Evolutionary conservation across 2,113 vertebrate genomes (phyloP).

Genomic region (Nicator chloris): DNA sequence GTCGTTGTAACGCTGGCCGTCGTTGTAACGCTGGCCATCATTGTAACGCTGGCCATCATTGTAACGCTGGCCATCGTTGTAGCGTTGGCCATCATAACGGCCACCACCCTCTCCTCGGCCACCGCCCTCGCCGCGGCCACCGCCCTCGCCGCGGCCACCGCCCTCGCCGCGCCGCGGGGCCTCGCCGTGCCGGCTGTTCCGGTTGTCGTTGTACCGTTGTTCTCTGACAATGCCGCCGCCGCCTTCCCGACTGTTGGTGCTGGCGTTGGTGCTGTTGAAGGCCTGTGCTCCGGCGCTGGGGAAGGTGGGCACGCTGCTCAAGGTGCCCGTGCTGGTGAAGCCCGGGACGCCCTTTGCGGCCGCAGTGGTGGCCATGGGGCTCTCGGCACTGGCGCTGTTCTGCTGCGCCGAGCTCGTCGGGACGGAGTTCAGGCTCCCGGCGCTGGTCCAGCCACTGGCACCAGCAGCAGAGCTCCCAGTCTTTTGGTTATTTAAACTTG

Average conservation of each 20-base stretch:
- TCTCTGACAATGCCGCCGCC: constrained; percentile 27
- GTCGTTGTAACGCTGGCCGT: background rate
- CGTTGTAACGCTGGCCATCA: background rate
- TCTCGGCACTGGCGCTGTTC: constrained; percentile 31
- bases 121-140: accelerated
- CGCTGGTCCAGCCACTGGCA: constrained; percentile 94
- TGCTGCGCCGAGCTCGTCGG: constrained; percentile 79
- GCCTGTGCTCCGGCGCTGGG: constrained; percentile 54
- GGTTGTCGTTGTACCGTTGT: constrained; percentile 62
- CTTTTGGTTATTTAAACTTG: constrained; percentile 89
- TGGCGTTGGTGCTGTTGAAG: constrained; percentile 57
- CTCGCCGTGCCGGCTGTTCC: constrained; percentile 67
- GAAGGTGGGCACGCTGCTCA: constrained; percentile 77
- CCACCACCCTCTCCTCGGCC: background rate
- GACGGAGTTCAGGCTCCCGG: constrained; percentile 93
- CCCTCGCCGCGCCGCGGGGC: constrained; percentile 55
- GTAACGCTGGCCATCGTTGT: background rate
- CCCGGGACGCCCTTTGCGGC: constrained; percentile 59
- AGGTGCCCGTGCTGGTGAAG: constrained; percentile 67
- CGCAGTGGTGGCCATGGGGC: background rate
- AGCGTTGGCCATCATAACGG: no score
- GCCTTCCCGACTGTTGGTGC: constrained; percentile 63
- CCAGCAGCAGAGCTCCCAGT: constrained; percentile 83
- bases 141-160: background rate
- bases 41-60: accelerated